Percentiles rank a stretch among this genome's conserved stretches.
Conservation (phyloP, 1,140 invertebrate species). For the Manduca sexta region DNA sequence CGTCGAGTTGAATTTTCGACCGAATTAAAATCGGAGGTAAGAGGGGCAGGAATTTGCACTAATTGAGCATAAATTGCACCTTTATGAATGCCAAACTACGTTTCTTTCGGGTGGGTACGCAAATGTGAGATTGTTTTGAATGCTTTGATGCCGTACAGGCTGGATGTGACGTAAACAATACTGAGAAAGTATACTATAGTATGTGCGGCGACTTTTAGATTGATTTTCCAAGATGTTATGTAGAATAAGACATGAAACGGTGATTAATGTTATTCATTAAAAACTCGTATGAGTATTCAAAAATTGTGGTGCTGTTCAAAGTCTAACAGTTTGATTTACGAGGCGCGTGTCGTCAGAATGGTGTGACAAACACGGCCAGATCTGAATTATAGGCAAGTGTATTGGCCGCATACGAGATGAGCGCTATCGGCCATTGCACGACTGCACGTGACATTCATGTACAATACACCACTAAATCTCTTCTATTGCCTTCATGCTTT, state of each 20-base stretch:
- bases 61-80: constrained; percentile 29
- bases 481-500: constrained; percentile 15
- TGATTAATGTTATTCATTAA: not conserved
- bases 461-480: constrained; percentile 27
- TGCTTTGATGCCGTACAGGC: constrained; percentile 18
- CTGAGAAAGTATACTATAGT: no score
- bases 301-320: constrained; percentile 6
- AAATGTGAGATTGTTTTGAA: constrained; percentile 24
- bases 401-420: constrained; percentile 43
- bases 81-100: constrained; percentile 25
- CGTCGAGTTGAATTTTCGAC: constrained; percentile 28
- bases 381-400: constrained; percentile 40
- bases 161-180: constrained; percentile 23
- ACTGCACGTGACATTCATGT: constrained; percentile 32
- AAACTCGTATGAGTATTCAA: not conserved
- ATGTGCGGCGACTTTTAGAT: not conserved
- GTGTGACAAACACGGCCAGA: constrained; percentile 25
- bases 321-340: constrained; percentile 23
- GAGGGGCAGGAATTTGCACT: constrained; percentile 17
- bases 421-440: constrained; percentile 36
- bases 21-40: constrained; percentile 24
- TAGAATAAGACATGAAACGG: not conserved
- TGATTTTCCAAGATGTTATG: no score
- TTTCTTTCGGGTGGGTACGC: constrained; percentile 19
- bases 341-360: constrained; percentile 16